Evolutionary conservation across 2,797 vertebrate genomes (phyloP).

Genomic region (Lates japonicus): DNA sequence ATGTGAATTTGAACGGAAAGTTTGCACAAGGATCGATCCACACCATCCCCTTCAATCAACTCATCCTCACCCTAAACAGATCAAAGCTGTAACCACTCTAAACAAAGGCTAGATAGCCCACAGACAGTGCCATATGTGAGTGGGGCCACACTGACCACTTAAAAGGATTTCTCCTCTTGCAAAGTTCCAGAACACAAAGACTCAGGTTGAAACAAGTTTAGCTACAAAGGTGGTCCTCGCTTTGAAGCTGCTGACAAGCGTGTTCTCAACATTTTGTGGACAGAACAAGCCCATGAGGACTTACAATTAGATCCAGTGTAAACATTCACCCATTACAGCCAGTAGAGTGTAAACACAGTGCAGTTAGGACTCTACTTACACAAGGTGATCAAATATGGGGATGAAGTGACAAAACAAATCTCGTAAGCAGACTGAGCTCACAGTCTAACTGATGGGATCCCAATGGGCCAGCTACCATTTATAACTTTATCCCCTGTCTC

Average conservation of each 20-base stretch:
- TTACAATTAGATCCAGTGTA: slow-evolving; percentile 73
- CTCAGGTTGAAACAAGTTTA: slow-evolving; percentile 76
- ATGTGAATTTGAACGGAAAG: slow-evolving; percentile 32
- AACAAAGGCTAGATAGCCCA: slow-evolving; percentile 73
- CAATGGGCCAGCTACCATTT: slow-evolving; percentile 5
- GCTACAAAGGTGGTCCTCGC: slow-evolving; percentile 70
- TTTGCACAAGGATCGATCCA: slow-evolving; percentile 49
- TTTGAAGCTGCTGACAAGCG: slow-evolving; percentile 82
- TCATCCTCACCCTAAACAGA: slow-evolving; percentile 67
- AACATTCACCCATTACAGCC: slow-evolving; percentile 74
- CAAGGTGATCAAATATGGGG: slow-evolving; percentile 69
- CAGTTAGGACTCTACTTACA: slow-evolving; percentile 47
- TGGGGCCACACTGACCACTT: slow-evolving; percentile 77
- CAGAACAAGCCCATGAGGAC: slow-evolving; percentile 52
- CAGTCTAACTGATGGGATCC: slow-evolving; percentile 2
- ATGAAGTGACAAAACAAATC: slow-evolving; percentile 40
- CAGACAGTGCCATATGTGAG: slow-evolving; percentile 85
- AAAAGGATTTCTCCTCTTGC: slow-evolving; percentile 78
- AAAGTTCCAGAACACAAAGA: slow-evolving; percentile 77
- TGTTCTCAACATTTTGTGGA: slow-evolving; percentile 66
- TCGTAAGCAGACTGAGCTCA: slow-evolving; percentile 17
- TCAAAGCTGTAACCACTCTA: slow-evolving; percentile 74
- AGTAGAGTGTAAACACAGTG: slow-evolving; percentile 61
- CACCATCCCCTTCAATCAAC: slow-evolving; percentile 35
- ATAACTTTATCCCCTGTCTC: neutral